These are phyloP conservation scores for Hemicentrotus pulcherrimus DNA, from an alignment of 35 echinoderm and acorn worm genomes.

Conservation along the genomic window DNA sequence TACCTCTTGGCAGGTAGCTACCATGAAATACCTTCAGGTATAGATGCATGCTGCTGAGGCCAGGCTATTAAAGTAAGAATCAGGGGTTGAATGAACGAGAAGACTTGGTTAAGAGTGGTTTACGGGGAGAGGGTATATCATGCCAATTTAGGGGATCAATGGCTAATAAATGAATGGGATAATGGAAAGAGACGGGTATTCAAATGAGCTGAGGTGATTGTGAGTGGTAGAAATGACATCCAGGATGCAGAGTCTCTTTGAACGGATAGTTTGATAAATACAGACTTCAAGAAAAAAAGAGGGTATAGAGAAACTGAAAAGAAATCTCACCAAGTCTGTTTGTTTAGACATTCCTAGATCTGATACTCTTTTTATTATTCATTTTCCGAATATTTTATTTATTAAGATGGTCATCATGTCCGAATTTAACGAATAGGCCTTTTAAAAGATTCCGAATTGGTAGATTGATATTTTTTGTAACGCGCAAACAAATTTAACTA, in stretches of 20 bases:
- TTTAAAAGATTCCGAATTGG: too few species aligned
- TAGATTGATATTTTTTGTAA: too few species aligned
- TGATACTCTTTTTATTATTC: background rate
- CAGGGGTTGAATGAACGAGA: background rate
- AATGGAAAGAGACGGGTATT: constrained; percentile 2
- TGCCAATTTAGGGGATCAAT: constrained; percentile 1
- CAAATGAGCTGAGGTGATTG: background rate
- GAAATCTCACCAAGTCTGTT: too few species aligned
- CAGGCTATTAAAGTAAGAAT: background rate
- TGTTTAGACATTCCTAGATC: too few species aligned
- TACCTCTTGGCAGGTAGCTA: background rate
- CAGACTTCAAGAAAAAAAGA: background rate
- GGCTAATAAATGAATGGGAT: background rate
- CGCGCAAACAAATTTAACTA: too few species aligned
- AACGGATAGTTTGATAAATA: background rate
- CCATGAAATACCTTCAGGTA: too few species aligned
- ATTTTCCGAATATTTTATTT: background rate
- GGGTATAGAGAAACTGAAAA: too few species aligned
- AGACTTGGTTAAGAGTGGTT: background rate
- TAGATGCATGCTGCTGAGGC: background rate
- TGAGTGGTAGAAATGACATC: background rate
- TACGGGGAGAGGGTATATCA: background rate
- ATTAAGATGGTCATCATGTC: too few species aligned
- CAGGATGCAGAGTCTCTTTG: background rate
- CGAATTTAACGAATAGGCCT: too few species aligned